phyloP scores from a whole-genome alignment of 2,113 vertebrate species.

The Platichthys flesus region DNA sequence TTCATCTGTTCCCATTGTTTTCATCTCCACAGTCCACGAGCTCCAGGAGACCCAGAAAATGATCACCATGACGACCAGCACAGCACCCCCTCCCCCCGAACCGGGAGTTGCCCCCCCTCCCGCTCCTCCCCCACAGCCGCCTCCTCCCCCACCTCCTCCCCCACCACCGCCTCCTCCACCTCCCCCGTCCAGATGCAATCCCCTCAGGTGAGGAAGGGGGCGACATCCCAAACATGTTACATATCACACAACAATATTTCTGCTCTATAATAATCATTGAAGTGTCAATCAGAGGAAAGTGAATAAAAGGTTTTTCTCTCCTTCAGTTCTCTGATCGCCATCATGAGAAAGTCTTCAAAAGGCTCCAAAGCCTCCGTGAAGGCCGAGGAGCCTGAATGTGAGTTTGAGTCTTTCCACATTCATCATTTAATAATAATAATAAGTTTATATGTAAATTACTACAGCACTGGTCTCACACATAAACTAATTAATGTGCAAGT shows the following conservation, averaged over 20 bases:
- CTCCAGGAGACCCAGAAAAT: conserved; percentile 73
- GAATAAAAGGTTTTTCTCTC: background rate
- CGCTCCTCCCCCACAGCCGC: conserved; percentile 74
- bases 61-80: conserved; percentile 28
- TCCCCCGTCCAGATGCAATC: conserved; percentile 84
- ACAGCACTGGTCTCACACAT: too few relatives aligned
- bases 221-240: background rate
- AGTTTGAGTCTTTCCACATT: background rate
- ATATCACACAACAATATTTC: background rate
- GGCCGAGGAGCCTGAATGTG: conserved; percentile 77
- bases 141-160: conserved; percentile 79
- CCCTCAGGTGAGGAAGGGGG: conserved; percentile 79
- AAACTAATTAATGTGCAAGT: too few relatives aligned
- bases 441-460: too few relatives aligned
- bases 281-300: too few relatives aligned
- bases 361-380: conserved; percentile 77
- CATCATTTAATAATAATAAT: background rate
- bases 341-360: conserved; percentile 86
- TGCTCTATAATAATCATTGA: too few relatives aligned
- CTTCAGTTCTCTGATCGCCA: conserved; percentile 84
- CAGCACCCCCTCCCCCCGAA: conserved; percentile 36
- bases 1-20: background rate
- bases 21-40: conserved; percentile 71
- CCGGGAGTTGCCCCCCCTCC: conserved; percentile 78
- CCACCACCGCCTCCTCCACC: conserved; percentile 81